Conservation (phyloP, 2,113 vertebrate genomes). For the Pygathrix nemaeus region DNA sequence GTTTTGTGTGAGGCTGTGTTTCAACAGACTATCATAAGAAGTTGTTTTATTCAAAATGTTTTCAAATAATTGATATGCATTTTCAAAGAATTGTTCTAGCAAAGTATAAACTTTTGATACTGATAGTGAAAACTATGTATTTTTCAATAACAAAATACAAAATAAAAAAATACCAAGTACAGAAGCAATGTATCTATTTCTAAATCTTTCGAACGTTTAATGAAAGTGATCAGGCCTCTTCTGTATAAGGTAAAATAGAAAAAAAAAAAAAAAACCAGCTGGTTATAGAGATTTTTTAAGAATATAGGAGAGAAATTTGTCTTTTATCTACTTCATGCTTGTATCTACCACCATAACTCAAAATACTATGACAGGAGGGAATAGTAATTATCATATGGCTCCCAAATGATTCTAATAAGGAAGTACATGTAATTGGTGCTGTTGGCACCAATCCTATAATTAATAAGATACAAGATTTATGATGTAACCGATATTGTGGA, state of each 20-base stretch:
- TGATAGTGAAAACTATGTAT: not conserved
- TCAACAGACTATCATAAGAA: not conserved
- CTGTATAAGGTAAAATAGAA: not conserved
- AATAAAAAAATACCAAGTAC: not conserved
- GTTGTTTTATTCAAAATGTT: not conserved
- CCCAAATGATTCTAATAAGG: not conserved
- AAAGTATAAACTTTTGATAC: not conserved
- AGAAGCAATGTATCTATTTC: not conserved
- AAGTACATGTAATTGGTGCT: not conserved
- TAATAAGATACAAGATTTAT: not conserved
- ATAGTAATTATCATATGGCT: not conserved
- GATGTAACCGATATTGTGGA: not conserved
- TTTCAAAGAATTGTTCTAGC: not conserved
- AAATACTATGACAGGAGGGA: not conserved
- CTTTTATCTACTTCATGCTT: not conserved
- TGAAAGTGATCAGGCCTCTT: not conserved
- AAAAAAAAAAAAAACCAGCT: not conserved
- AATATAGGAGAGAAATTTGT: not conserved
- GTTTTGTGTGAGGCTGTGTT: not conserved
- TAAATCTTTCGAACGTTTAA: not conserved
- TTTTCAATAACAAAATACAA: not conserved
- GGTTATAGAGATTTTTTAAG: not conserved
- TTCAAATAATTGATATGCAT: not conserved
- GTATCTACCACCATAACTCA: not conserved
- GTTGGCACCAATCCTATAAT: not conserved